Base-by-base conservation (phyloP, 37 sponge, comb jelly and placozoan genomes). In the Oscarella lobularis region DNA sequence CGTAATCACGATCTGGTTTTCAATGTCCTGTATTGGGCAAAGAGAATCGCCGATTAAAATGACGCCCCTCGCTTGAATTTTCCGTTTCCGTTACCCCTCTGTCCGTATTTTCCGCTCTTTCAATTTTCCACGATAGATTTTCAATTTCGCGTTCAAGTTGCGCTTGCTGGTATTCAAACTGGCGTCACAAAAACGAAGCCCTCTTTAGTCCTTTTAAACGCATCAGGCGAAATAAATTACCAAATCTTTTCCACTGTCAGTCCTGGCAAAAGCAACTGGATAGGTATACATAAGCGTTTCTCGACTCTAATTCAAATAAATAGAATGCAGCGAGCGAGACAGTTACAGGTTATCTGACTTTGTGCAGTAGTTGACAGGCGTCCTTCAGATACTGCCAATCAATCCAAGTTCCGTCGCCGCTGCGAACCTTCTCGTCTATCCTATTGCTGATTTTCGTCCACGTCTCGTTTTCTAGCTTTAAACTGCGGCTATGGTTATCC, bases 101-200 rank as follows among this genome's bases (percentile, higher is more conserved):
- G 9, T 9, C 9, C 20, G 60, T 48, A 20, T 20, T 48, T 20
- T 48, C 60, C 20, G 60, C 60, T 48, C 60, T 9, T 20, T 92
- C 93, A 3, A 88, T 78, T 60, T 88, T 92, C 93, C 93, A 92
- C 0, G 93, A 92, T 37, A 92, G 74, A 48, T 92, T 87, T 83
- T 92, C 93, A 60, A 92, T 92, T 67, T 92, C 93, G 2, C 85
- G 75, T 67, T 88, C 93, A 55, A 92, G 54, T 80, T 92, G 93
- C 3, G 89, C 93, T 60, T 92, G 93, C 66, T 92, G 93, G 71
- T 92, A 88, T 78, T 92, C 93, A 92, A 92, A 92, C 90, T 90
- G 71, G 1, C 67, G 31, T 1, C 38, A 35, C 35, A 60, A 31
- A 37, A 48, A 69, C 30, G 72, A 20, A 48, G 20, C 20, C 60